Conservation (phyloP, 2,888 invertebrate species). For the Stramonita haemastoma region DNA sequence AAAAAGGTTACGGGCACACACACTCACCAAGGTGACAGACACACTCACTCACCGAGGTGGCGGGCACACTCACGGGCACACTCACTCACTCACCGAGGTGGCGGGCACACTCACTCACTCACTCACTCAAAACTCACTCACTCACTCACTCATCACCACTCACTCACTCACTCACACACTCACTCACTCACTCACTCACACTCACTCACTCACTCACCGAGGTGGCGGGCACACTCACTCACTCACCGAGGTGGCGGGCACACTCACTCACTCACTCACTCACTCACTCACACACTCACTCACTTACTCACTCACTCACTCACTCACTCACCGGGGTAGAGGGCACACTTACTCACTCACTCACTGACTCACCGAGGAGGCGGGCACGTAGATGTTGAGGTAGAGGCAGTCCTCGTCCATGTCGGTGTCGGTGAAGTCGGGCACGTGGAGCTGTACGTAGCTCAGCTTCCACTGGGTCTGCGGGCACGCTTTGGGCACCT, state of each 20-base stretch:
- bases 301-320: no score
- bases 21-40: not conserved
- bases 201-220: conserved; percentile 24
- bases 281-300: no score
- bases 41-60: not conserved
- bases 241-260: no score
- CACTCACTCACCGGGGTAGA: not conserved
- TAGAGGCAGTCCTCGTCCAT: conserved; percentile 58
- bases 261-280: not conserved
- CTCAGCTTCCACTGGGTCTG: conserved; percentile 43
- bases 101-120: not conserved
- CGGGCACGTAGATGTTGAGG: conserved; percentile 55
- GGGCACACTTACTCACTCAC: not conserved
- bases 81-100: not conserved
- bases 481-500: conserved; percentile 53
- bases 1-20: not conserved
- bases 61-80: not conserved
- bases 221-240: no score
- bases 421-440: conserved; percentile 45
- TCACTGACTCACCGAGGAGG: not conserved
- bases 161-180: not conserved
- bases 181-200: not conserved
- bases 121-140: no score
- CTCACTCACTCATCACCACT: not conserved
- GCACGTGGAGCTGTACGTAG: conserved; percentile 51